Conservation (phyloP, 2,113 vertebrate species). For the Paralichthys olivaceus region DNA sequence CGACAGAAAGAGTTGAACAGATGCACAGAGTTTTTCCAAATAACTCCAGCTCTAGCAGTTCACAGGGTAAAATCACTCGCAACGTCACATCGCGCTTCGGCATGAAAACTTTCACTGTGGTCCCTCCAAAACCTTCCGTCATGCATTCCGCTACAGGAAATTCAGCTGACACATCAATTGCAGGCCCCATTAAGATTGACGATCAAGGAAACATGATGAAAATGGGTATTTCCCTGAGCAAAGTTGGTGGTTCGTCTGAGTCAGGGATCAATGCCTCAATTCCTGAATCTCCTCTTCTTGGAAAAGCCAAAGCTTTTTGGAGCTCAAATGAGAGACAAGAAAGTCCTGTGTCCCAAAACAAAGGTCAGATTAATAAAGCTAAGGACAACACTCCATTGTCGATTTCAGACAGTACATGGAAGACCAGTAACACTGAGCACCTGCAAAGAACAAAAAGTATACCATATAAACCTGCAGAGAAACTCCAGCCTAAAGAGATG, state of each 20-base stretch:
- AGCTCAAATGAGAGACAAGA: constrained; percentile 80
- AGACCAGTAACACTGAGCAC: constrained; percentile 31
- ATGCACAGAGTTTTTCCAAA: constrained; percentile 46
- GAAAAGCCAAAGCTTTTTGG: constrained; percentile 89
- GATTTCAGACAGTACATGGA: constrained; percentile 47
- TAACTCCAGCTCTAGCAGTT: constrained; percentile 48
- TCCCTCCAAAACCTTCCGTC: constrained; percentile 87
- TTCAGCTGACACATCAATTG: constrained; percentile 71
- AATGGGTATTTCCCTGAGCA: constrained; percentile 37
- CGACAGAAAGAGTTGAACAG: constrained; percentile 39
- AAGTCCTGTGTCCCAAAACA: constrained; percentile 25
- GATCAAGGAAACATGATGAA: constrained; percentile 92
- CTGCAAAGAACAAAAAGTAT: constrained; percentile 32
- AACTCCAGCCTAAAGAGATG: constrained; percentile 25
- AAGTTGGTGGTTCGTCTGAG: constrained; percentile 39
- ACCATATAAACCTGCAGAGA: constrained; percentile 23
- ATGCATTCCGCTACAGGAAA: constrained; percentile 75
- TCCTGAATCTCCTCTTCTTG: constrained; percentile 77
- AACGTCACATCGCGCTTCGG: constrained; percentile 85
- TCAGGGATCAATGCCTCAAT: neutral
- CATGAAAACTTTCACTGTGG: constrained; percentile 92
- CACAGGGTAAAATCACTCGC: constrained; percentile 76
- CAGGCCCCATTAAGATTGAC: constrained; percentile 93
- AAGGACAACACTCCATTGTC: constrained; percentile 48
- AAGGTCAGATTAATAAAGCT: constrained; percentile 48